Base-by-base conservation (phyloP, 1,140 invertebrate species). In the Diorhabda sublineata region DNA sequence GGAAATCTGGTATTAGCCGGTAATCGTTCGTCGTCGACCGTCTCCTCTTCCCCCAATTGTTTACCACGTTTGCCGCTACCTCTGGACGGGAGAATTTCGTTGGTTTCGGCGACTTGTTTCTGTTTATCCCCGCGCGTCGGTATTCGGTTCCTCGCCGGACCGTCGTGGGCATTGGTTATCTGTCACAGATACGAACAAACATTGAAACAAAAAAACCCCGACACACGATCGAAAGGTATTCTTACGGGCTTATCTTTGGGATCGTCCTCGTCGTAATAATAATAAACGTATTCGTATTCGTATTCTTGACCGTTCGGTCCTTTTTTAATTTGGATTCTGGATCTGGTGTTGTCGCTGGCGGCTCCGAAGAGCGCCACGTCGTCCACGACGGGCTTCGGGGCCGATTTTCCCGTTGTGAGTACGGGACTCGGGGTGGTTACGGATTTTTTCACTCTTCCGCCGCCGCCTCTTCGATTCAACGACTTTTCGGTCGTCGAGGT, bases 271-370 rank as follows among this genome's bases (percentile, higher is more conserved):
- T 94, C 91, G 69, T 94, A 93, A 75, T 95, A 95, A 78, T 95
- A 95, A 76, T 95, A 95, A 26, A 94, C 90, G 74, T 95, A 95
- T 78, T 94, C 93, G 78, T 94, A 95, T 81, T 95, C 93, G 75
- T 95, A 94, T 74, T 95, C 92, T 81, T 94, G 90, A 3, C 93
- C 93, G 76, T 94, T 93, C n/a, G 92, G 91, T 42, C 91, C 92
- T 81, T 94, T 94, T 75, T 94, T 93, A 44, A 94, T 89, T 84
- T 93, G 87, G 69, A 91, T 90, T 69, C 89, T 81, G 2, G 89
- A 90, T 52, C 87, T 85, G 75, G 88, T 85, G 68, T 80, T 80
- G 11, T 80, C 79, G 64, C 78, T 80, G 6, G 72, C 76, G 44
- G 77, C 74, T 9, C 76, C 79, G 52, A 76, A 62, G 5, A 80